Evolutionary conservation across 1,140 invertebrate genomes (phyloP).

Genomic region (Oryctes rhinoceros): DNA sequence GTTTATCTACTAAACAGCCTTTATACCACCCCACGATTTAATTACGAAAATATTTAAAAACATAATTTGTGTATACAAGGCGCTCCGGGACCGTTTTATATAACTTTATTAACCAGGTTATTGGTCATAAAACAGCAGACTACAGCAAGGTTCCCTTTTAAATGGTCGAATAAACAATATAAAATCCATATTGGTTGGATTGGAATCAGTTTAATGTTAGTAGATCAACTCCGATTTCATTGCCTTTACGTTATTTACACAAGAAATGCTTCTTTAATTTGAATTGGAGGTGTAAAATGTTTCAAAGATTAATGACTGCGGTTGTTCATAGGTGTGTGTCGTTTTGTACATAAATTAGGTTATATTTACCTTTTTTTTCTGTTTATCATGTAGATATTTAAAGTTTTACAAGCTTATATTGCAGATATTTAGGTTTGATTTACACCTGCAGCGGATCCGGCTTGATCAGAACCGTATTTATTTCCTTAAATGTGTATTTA

Average conservation of each 20-base stretch:
- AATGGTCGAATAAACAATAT: slow-evolving; percentile 40
- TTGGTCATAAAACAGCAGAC: slow-evolving; percentile 48
- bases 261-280: not conserved
- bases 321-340: too few species aligned
- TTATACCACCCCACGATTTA: slow-evolving; percentile 4
- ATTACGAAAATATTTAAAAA: slow-evolving; percentile 33
- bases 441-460: too few species aligned
- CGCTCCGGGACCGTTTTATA: slow-evolving; percentile 55
- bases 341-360: too few species aligned
- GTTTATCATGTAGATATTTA: too few species aligned
- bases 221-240: not conserved
- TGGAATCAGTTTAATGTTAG: not conserved
- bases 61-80: slow-evolving; percentile 7
- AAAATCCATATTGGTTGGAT: slow-evolving; percentile 20
- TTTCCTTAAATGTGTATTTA: too few species aligned
- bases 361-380: too few species aligned
- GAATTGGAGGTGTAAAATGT: slow-evolving; percentile 8
- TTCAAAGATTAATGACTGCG: not conserved
- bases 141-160: slow-evolving; percentile 35
- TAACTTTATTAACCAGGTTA: slow-evolving; percentile 50
- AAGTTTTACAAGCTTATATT: too few species aligned
- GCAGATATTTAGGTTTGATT: too few species aligned
- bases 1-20: not conserved
- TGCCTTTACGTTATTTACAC: not conserved
- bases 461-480: too few species aligned